These are phyloP conservation scores for Tenthredo scrophulariae DNA, from an alignment of 2,888 invertebrate species.

Conservation along the genomic window DNA sequence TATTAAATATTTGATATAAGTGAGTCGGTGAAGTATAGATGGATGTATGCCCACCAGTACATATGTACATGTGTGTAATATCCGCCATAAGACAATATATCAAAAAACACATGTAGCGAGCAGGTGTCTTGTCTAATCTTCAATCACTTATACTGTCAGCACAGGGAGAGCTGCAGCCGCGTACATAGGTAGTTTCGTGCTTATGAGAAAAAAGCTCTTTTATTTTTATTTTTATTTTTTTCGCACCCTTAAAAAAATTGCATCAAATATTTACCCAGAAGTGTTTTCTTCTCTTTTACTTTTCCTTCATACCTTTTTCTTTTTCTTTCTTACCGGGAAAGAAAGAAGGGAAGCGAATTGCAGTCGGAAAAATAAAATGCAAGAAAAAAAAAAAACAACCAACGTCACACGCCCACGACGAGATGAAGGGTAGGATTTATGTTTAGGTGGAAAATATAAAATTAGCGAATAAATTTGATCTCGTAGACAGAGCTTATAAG, in stretches of 20 bases:
- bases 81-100: slow-evolving; percentile 37
- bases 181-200: not conserved
- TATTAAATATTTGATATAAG: not conserved
- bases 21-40: not conserved
- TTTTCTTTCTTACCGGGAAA: not conserved
- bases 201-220: slow-evolving; percentile 21
- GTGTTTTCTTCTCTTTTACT: not conserved
- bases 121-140: slow-evolving; percentile 52
- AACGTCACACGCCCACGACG: not conserved
- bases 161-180: not conserved
- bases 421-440: not conserved
- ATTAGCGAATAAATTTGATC: not conserved
- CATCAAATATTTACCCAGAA: slow-evolving; percentile 50
- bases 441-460: not conserved
- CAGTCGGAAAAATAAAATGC: not conserved
- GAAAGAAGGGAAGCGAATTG: not conserved
- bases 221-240: not conserved
- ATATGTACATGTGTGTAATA: not conserved
- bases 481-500: not conserved
- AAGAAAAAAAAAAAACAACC: slow-evolving; percentile 6
- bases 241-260: slow-evolving; percentile 42
- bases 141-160: slow-evolving; percentile 52
- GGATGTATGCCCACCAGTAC: not conserved
- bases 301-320: too few relatives aligned
- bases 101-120: slow-evolving; percentile 39